Conservation (phyloP, 2,888 invertebrate species). For the Philereme vetulata region DNA sequence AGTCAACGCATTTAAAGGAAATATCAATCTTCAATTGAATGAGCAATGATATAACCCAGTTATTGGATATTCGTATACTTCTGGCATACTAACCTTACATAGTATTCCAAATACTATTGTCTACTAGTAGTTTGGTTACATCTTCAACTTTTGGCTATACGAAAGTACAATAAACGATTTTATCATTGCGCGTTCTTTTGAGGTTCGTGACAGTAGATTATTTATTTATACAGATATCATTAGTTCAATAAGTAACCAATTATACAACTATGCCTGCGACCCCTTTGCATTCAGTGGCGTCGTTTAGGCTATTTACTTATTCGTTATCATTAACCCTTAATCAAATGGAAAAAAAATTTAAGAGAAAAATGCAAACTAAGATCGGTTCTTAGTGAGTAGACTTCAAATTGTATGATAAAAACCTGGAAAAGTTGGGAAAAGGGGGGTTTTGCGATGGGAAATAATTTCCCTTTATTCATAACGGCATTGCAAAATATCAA, state of each 20-base stretch:
- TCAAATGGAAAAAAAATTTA: too few relatives aligned
- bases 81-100: too few relatives aligned
- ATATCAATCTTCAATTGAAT: constrained; percentile 12
- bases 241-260: constrained; percentile 15
- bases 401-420: too few relatives aligned
- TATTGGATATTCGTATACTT: too few relatives aligned
- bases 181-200: constrained; percentile 8
- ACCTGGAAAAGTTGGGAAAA: too few relatives aligned
- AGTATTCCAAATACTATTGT: background rate
- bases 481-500: too few relatives aligned
- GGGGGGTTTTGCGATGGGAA: too few relatives aligned
- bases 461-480: too few relatives aligned
- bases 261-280: constrained; percentile 13
- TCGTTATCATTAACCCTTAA: constrained; percentile 10
- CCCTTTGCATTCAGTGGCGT: constrained; percentile 20
- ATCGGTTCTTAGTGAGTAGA: too few relatives aligned
- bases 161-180: background rate
- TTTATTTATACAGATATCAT: constrained; percentile 19
- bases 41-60: constrained; percentile 9
- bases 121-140: too few relatives aligned
- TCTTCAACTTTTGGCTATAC: background rate
- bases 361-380: too few relatives aligned
- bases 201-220: constrained; percentile 5
- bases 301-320: constrained; percentile 10
- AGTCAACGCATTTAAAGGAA: constrained; percentile 61